Conservation (phyloP, 2,888 invertebrate species). For the Scaeva pyrastri region DNA sequence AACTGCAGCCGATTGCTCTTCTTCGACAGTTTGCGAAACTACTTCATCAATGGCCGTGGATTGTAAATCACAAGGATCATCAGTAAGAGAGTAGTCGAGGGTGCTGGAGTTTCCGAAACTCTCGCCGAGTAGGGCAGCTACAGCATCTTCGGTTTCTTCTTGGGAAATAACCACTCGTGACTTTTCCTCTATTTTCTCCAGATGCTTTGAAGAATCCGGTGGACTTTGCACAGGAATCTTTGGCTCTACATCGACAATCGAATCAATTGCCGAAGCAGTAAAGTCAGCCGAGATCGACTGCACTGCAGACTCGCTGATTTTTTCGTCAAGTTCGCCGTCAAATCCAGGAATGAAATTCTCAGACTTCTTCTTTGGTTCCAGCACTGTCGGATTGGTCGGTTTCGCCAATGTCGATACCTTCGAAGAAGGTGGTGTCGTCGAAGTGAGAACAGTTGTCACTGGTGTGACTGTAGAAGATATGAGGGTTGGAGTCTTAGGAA, state of each 20-base stretch:
- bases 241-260: conserved; percentile 81
- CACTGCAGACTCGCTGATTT: conserved; percentile 91
- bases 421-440: conserved; percentile 65
- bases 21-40: conserved; percentile 84
- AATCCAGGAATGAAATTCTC: conserved; percentile 89
- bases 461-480: conserved; percentile 77
- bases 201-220: conserved; percentile 81
- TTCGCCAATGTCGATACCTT: conserved; percentile 76
- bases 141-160: conserved; percentile 96
- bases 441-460: conserved; percentile 39
- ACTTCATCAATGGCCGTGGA: conserved; percentile 83
- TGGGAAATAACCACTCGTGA: conserved; percentile 93
- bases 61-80: conserved; percentile 80
- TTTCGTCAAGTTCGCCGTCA: conserved; percentile 88
- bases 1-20: conserved; percentile 77
- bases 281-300: conserved; percentile 89
- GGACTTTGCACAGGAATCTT: conserved; percentile 83
- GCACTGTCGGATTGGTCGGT: conserved; percentile 77
- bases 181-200: conserved; percentile 89
- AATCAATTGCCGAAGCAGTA: conserved; percentile 83
- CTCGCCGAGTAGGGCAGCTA: conserved; percentile 93
- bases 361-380: conserved; percentile 84
- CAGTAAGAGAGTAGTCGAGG: conserved; percentile 83
- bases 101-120: conserved; percentile 89
- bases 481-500: conserved; percentile 85